Conservation (phyloP, 2,888 invertebrate species). For the Synergus itoensis region DNA sequence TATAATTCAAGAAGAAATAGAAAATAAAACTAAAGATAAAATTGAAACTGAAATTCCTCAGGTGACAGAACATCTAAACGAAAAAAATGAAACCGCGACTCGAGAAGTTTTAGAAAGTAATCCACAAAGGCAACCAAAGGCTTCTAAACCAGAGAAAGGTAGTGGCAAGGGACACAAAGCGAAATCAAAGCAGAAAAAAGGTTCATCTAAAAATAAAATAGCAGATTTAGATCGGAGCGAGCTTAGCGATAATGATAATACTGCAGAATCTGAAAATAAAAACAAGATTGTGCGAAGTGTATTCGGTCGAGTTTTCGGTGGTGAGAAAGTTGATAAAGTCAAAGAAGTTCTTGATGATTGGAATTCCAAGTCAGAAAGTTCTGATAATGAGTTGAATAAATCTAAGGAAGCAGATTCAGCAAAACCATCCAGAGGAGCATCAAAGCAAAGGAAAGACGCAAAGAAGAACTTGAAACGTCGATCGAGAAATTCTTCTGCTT, state of each 20-base stretch:
- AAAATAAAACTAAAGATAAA: not conserved
- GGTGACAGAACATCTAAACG: constrained; percentile 26
- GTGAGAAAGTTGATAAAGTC: constrained; percentile 72
- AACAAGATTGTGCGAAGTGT: constrained; percentile 74
- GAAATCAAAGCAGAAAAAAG: constrained; percentile 35
- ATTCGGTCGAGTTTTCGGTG: constrained; percentile 72
- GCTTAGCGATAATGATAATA: constrained; percentile 67
- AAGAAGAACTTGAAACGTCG: constrained; percentile 42
- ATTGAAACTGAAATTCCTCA: not conserved
- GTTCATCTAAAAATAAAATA: not conserved
- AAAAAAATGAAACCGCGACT: constrained; percentile 2
- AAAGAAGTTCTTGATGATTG: constrained; percentile 74
- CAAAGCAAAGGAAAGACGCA: constrained; percentile 42
- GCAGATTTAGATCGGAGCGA: constrained; percentile 56
- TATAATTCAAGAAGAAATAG: not conserved
- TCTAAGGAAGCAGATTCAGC: constrained; percentile 52
- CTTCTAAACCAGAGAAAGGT: constrained; percentile 31
- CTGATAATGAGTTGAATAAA: constrained; percentile 56
- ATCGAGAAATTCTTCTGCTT: constrained; percentile 18
- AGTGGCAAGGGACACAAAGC: constrained; percentile 3
- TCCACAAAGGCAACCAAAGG: constrained; percentile 20
- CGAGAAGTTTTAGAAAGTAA: constrained; percentile 20
- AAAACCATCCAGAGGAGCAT: constrained; percentile 27
- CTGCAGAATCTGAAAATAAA: constrained; percentile 63
- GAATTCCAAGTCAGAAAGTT: constrained; percentile 69